Base-by-base conservation (phyloP, 2,888 invertebrate genomes). In the Drosophila mulleri region DNA sequence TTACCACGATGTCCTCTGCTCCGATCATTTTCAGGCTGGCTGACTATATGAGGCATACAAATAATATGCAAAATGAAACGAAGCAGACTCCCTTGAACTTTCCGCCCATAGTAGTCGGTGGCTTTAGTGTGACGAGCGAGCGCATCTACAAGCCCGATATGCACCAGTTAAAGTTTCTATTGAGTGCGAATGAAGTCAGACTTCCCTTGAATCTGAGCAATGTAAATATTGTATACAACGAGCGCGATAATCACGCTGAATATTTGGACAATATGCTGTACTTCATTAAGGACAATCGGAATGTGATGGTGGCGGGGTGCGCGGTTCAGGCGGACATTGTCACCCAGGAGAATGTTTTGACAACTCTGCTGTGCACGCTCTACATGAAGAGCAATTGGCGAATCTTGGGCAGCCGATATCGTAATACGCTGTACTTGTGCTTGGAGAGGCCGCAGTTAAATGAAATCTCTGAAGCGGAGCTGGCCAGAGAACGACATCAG, bases 201-300 rank as follows among this genome's bases (percentile, higher is more conserved):
- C 52, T 42, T 35, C 61, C 52, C 26, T 26, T 53, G 8, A 53
- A 53, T n/a, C 48, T 53, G 29, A 29, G 1, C 29, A 7, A 7
- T 1, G 1, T 7, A 8, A 29, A 29, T 29, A 8, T 29, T 7
- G 29, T 2, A 8, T 29, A 8, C 0, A 12, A 18, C 12, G 8
- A 12, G 2, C 23, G 35, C 0, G 18, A 2, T 1, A 4, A 29
- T 1, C 4, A 26, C 16, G 3, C 14, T 2, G 39, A 41, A 0
- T 48, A 58, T 18, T n/a, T 58, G 41, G 63, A 58, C 18, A 39
- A 41, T 2, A 58, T 64, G 58, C 41, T 58, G 12, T 6, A 23
- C 41, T 64, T 59, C 16, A 64, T 64, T 5, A 64, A 3, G 39
- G 11, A 41, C n/a, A 4, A 54, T 7, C 20, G 11, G 4, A 16